Base-by-base conservation (phyloP, 2,888 invertebrate genomes). In the Epiperipatus broadwayi region DNA sequence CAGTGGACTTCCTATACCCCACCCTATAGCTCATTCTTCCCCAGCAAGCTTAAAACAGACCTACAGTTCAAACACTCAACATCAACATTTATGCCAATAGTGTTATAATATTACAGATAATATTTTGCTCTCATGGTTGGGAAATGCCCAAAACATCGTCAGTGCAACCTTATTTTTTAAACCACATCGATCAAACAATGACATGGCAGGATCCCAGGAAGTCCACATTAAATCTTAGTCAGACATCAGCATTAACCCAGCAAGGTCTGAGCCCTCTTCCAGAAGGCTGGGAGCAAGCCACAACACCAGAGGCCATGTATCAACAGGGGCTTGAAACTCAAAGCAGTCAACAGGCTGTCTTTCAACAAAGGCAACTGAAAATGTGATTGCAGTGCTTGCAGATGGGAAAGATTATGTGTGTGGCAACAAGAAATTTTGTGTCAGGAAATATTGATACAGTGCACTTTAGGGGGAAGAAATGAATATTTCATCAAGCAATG, bases 41-140 rank as follows among this genome's bases (percentile, higher is more conserved):
- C 91, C 91, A 47, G 91, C 91, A 39, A 84, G 84, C 50, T 69
- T 91, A 52, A 87, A 89, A 64, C 87, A 87, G 64, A 85, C 84
- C 31, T 50, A 53, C 39, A 49, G 49, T 28, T 48, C 52, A 29
- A 50, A 50, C 22, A 72, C 68, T 22, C 65, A 65, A 48, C n/a
- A n/a, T n/a, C n/a, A n/a, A n/a, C n/a, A n/a, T n/a, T n/a, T n/a
- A n/a, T n/a, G n/a, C n/a, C n/a, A n/a, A n/a, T n/a, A n/a, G n/a
- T n/a, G n/a, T n/a, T n/a, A n/a, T n/a, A n/a, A n/a, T n/a, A n/a
- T n/a, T n/a, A n/a, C n/a, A n/a, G n/a, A n/a, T n/a, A n/a, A n/a
- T n/a, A n/a, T n/a, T n/a, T n/a, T n/a, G n/a, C n/a, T n/a, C 63
- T 7, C 54, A 53, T 19, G 61, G 62, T 25, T 62, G 61, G 62